These are phyloP conservation scores for Mechanitis messenoides DNA, from an alignment of 2,888 invertebrate genomes.

Conservation along the genomic window DNA sequence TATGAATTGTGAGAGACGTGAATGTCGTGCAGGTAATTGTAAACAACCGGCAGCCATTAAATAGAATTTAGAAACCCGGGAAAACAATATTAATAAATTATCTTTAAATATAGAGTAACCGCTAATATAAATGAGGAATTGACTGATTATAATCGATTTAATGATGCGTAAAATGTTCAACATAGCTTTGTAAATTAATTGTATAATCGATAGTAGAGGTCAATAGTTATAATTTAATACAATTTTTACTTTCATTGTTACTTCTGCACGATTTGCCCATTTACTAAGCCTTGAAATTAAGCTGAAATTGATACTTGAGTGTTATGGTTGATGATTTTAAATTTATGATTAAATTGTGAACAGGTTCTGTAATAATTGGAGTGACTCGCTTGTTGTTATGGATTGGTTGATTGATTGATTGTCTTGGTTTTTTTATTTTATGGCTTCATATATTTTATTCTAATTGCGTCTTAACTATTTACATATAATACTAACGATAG, in stretches of 20 bases:
- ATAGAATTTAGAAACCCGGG: not conserved
- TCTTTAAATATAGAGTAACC: not conserved
- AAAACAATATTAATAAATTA: constrained; percentile 3
- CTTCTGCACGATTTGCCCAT: not conserved
- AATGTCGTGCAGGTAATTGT: not conserved
- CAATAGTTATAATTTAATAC: not conserved
- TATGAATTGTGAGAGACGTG: not conserved
- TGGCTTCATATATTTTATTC: no score
- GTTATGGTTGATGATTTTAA: no score
- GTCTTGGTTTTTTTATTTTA: no score
- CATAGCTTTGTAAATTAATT: not conserved
- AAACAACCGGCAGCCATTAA: not conserved
- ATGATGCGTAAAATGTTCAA: not conserved
- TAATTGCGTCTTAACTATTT: no score
- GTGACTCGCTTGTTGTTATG: no score
- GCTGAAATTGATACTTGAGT: not conserved
- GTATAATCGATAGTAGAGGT: not conserved
- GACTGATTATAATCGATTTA: not conserved
- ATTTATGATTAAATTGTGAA: no score
- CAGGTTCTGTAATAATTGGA: no score
- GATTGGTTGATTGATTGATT: no score
- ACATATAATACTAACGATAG: no score
- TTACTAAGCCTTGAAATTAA: not conserved
- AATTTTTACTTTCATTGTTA: not conserved
- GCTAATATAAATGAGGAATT: not conserved